phyloP scores from a whole-genome alignment of 1,140 invertebrate species.

The Aphelenchoides besseyi region DNA sequence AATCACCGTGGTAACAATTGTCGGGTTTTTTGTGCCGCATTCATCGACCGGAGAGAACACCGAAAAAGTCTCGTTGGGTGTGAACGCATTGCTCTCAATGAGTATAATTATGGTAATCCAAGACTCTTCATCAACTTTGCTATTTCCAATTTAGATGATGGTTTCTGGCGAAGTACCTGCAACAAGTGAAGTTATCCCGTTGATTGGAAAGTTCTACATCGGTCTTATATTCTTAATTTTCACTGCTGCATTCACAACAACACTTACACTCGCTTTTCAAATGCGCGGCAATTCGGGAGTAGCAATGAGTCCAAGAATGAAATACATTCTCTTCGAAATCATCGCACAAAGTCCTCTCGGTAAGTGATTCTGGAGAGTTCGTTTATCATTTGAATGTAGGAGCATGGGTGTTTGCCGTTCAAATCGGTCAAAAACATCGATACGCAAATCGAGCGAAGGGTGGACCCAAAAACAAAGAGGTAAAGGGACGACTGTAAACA shows the following conservation, averaged over 20 bases:
- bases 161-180: constrained; percentile 56
- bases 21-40: constrained; percentile 54
- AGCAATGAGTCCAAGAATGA: constrained; percentile 40
- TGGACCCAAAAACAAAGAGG: constrained; percentile 24
- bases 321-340: constrained; percentile 49
- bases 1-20: constrained; percentile 53
- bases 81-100: constrained; percentile 54
- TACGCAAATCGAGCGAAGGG: constrained; percentile 22
- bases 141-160: constrained; percentile 39
- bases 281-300: constrained; percentile 54
- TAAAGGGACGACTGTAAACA: neutral
- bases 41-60: constrained; percentile 54
- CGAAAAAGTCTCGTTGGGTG: constrained; percentile 52
- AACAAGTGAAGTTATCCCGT: constrained; percentile 53
- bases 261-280: constrained; percentile 51
- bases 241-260: constrained; percentile 54
- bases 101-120: constrained; percentile 43
- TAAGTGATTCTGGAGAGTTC: neutral
- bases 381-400: too few relatives aligned
- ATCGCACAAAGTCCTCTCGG: constrained; percentile 46
- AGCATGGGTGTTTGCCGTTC: constrained; percentile 51
- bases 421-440: constrained; percentile 39
- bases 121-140: neutral
- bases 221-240: constrained; percentile 57
- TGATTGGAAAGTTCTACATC: constrained; percentile 57